phyloP scores from a whole-genome alignment of 2,113 vertebrate genomes.

The Verasper variegatus region DNA sequence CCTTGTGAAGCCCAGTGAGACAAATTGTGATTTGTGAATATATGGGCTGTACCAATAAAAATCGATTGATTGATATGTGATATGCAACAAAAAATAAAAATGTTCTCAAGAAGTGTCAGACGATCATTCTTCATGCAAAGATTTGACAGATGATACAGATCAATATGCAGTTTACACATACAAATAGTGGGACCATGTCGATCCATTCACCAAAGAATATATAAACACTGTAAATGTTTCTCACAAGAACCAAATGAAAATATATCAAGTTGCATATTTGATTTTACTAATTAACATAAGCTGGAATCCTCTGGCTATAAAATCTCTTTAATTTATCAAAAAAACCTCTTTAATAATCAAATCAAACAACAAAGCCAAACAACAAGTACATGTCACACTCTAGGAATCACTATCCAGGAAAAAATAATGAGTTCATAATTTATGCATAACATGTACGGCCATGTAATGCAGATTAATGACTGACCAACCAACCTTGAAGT shows the following conservation, averaged over 20 bases:
- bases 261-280: background rate
- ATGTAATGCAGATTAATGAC: slow-evolving; percentile 66
- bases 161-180: background rate
- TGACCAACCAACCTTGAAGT: slow-evolving; percentile 66
- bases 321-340: background rate
- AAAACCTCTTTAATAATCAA: background rate
- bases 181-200: background rate
- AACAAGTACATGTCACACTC: background rate
- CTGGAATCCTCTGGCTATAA: background rate
- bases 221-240: slow-evolving; percentile 1
- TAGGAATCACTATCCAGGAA: slow-evolving; percentile 14
- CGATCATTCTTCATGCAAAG: background rate
- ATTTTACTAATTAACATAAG: background rate
- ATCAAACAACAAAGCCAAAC: slow-evolving; percentile 5
- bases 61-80: too few species aligned
- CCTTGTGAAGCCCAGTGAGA: too few species aligned
- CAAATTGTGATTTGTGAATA: too few species aligned
- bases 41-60: too few species aligned
- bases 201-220: background rate
- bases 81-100: too few species aligned
- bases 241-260: slow-evolving; percentile 3
- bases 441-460: slow-evolving; percentile 54
- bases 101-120: too few species aligned
- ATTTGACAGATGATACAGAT: background rate
- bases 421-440: slow-evolving; percentile 60